Base-by-base conservation (phyloP, 2,113 vertebrate genomes). In the Sander lucioperca region DNA sequence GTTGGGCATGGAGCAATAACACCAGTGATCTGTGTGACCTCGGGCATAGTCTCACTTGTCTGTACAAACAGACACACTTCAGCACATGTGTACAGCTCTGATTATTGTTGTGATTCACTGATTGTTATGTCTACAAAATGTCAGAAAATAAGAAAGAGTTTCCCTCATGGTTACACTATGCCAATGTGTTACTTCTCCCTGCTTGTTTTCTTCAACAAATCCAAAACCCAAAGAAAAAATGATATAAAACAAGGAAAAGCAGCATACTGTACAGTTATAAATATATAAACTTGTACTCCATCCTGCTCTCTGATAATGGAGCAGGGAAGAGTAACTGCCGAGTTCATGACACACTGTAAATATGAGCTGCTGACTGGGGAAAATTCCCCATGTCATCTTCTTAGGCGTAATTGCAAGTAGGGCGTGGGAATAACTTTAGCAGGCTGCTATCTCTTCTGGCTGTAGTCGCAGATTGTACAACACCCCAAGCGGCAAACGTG, bases 21-120 rank as follows among this genome's bases (percentile, higher is more conserved):
- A 64, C 39, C 64, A 66, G 54, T 74, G 69, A 86, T 86, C 77
- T 71, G 68, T 63, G 58, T 56, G 74, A 76, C 71, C 85, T 54
- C 51, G 61, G 61, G 58, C 68, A 63, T 30, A 62, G 53, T 79
- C 59, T 68, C 70, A 53, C 47, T 47, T 66, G 39, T 25, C 58
- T 56, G 47, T 84, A 68, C 36, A 33, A 27, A 76, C 36, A 77
- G 72, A 80, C 77, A 79, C 63, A 80, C 39, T 30, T 76, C 54
- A 78, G 74, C 48, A 59, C 57, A 48, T 56, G 25, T 39, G 45
- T 27, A 67, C 25, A 12, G 25, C 51, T 51, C 27, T 0, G 16
- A 65, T 59, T 47, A 16, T 53, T 71, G 51, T 14, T 30, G 43
- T 2, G 18, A 66, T 64, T 77, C 51, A 57, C 27, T 71, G 15